Conservation (phyloP, 2,797 vertebrate species). For the Stomatorhinus walkeri region DNA sequence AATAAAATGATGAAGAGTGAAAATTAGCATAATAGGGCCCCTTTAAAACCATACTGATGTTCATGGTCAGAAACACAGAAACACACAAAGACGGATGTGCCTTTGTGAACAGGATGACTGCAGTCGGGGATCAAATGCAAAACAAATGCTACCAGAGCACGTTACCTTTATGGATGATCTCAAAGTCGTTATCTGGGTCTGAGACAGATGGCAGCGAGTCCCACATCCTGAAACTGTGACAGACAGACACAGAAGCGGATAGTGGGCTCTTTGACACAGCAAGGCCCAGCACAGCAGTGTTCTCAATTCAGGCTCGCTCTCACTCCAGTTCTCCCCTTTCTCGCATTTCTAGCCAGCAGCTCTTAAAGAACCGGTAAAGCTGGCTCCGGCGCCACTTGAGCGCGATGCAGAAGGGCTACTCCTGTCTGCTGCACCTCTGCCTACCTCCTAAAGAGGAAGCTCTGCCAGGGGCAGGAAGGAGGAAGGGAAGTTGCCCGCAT, state of each 20-base stretch:
- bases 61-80: not conserved
- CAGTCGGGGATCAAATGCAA: not conserved
- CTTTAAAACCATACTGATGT: constrained; percentile 11
- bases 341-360: not conserved
- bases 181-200: constrained; percentile 48
- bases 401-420: not conserved
- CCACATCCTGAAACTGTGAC: constrained; percentile 38
- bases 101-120: not conserved
- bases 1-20: not conserved
- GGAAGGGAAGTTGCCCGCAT: not conserved
- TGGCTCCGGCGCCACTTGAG: not conserved
- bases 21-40: not conserved
- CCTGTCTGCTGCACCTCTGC: not conserved
- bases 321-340: not conserved
- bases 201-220: constrained; percentile 33
- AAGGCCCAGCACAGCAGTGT: not conserved
- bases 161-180: constrained; percentile 47
- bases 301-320: not conserved
- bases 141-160: not conserved
- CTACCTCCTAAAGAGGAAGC: not conserved
- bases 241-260: constrained; percentile 22
- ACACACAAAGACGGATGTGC: not conserved
- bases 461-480: not conserved
- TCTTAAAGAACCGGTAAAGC: not conserved
- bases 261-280: not conserved